Percentiles rank a stretch among this genome's conserved stretches.
Conservation (phyloP, 1,140 invertebrate genomes). For the Drosophila melanica region DNA sequence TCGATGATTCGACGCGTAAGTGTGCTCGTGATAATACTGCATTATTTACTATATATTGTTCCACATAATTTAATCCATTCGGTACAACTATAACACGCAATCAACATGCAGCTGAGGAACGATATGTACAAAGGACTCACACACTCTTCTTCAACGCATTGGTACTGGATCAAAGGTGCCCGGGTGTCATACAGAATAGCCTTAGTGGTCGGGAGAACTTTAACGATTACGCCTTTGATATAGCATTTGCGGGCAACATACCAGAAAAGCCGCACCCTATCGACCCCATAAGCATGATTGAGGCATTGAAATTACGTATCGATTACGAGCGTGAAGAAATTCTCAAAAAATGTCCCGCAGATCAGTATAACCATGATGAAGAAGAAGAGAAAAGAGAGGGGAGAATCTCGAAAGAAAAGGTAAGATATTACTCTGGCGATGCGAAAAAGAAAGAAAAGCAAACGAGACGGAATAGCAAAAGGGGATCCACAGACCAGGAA, state of each 20-base stretch:
- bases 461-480: not conserved
- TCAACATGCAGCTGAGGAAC: slow-evolving; percentile 45
- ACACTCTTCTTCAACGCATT: slow-evolving; percentile 44
- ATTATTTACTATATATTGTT: too few species aligned
- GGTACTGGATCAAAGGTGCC: slow-evolving; percentile 59
- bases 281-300: slow-evolving; percentile 70
- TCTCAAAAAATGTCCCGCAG: slow-evolving; percentile 3
- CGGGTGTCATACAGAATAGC: slow-evolving; percentile 60
- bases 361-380: not conserved
- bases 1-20: slow-evolving; percentile 11
- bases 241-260: slow-evolving; percentile 46
- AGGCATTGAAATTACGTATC: slow-evolving; percentile 65
- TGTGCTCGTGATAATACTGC: not conserved
- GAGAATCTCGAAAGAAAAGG: not conserved
- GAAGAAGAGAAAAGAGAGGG: not conserved
- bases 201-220: slow-evolving; percentile 57
- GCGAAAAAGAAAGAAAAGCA: not conserved
- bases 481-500: not conserved
- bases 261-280: slow-evolving; percentile 50
- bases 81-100: too few species aligned
- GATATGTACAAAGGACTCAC: slow-evolving; percentile 27
- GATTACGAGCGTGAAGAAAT: slow-evolving; percentile 57
- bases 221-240: slow-evolving; percentile 56
- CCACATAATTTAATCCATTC: not conserved
- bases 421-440: not conserved